phyloP scores from a whole-genome alignment of 2,113 vertebrate species.

The Gambusia holbrooki region DNA sequence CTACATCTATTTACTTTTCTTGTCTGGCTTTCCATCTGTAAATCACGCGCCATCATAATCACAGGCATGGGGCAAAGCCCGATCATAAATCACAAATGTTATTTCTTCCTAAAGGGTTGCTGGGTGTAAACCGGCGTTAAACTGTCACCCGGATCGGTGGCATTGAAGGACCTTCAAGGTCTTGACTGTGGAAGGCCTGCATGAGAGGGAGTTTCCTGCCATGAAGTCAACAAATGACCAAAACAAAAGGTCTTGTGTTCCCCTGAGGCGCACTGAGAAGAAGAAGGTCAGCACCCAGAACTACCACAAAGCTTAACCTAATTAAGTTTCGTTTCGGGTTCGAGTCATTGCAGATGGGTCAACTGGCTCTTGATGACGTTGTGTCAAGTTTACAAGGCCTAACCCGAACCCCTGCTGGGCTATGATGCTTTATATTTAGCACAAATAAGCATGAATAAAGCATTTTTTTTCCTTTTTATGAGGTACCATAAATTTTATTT shows the following conservation, averaged over 20 bases:
- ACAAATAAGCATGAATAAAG: slow-evolving; percentile 72
- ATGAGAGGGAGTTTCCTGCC: slow-evolving; percentile 63
- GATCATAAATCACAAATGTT: slow-evolving; percentile 57
- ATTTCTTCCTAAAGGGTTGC: slow-evolving; percentile 42
- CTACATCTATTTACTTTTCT: slow-evolving; percentile 62
- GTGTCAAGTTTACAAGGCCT: slow-evolving; percentile 62
- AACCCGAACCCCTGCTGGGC: slow-evolving; percentile 43
- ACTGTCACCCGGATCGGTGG: slow-evolving; percentile 38
- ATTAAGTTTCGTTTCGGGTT: slow-evolving; percentile 11
- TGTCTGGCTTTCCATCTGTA: slow-evolving; percentile 39
- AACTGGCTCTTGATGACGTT: slow-evolving; percentile 13
- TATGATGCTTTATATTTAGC: slow-evolving; percentile 74
- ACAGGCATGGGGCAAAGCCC: slow-evolving; percentile 49
- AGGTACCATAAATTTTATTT: slow-evolving; percentile 78
- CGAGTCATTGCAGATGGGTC: slow-evolving; percentile 35
- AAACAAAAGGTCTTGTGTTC: slow-evolving; percentile 66
- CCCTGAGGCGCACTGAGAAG: slow-evolving; percentile 43
- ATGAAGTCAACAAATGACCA: slow-evolving; percentile 63
- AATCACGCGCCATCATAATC: slow-evolving; percentile 57
- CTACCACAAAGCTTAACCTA: slow-evolving; percentile 32
- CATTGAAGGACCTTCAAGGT: slow-evolving; percentile 30
- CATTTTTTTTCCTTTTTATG: slow-evolving; percentile 55
- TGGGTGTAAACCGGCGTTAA: slow-evolving; percentile 49
- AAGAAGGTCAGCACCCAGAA: slow-evolving; percentile 45
- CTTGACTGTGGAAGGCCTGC: slow-evolving; percentile 40